Evolutionary conservation across 1,140 invertebrate genomes (phyloP).

Genomic region (Pseudomyrmex flavicornis): DNA sequence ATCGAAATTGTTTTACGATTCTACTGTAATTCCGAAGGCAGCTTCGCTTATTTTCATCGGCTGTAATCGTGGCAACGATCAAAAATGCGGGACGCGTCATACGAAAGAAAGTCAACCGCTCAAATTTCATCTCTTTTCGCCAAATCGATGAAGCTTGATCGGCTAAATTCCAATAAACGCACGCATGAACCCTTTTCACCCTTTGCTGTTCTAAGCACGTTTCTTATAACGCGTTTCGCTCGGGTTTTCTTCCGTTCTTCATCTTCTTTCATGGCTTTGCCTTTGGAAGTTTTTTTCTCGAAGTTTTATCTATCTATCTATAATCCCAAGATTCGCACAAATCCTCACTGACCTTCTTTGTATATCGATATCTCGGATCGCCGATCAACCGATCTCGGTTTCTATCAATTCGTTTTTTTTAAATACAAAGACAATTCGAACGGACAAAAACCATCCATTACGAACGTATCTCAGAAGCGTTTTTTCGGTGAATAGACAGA

Average conservation of each 20-base stretch:
- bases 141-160: slow-evolving; percentile 19
- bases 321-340: neutral
- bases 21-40: neutral
- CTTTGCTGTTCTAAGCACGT: slow-evolving; percentile 9
- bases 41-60: neutral
- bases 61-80: neutral
- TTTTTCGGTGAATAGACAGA: neutral
- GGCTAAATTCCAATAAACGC: neutral
- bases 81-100: neutral
- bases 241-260: slow-evolving; percentile 17
- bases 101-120: neutral
- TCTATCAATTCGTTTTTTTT: slow-evolving; percentile 22
- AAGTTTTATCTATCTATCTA: neutral
- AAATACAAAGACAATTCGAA: slow-evolving; percentile 17
- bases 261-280: neutral
- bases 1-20: neutral
- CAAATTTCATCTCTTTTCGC: neutral
- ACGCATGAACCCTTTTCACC: neutral
- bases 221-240: neutral
- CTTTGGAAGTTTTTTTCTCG: neutral
- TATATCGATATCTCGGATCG: neutral
- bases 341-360: neutral
- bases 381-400: neutral
- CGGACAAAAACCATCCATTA: neutral
- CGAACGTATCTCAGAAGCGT: neutral